Base-by-base conservation (phyloP, 2,888 invertebrate genomes). In the Corbicula japonica region DNA sequence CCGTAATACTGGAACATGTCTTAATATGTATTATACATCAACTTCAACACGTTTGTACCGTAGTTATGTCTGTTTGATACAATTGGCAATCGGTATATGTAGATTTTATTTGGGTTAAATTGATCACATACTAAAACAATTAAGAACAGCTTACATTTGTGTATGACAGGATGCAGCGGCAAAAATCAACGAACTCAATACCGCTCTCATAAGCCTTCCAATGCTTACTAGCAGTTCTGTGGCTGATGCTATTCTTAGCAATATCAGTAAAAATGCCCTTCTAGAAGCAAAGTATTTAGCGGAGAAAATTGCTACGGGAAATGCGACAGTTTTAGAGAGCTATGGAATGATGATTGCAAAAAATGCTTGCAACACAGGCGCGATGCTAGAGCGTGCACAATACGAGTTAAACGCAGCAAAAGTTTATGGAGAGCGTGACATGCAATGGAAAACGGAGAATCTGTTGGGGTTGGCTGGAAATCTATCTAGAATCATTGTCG, bases 391-490 rank as follows among this genome's bases (percentile, higher is more conserved):
- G n/a, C n/a, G 35, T 26, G 26, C 52, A 28, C 38, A 50, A 26
- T 34, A 44, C 23, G 21, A 8, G 5, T 10, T 63, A 12, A 63
- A 34, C 48, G 4, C 21, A 26, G 6, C 34, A 6, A 54, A 54
- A n/a, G 54, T 32, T 21, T 3, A 32, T 18, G 18, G 18, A 8
- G 32, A 63, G 21, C 48, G 21, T 18, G 48, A 48, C 1, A 34
- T 34, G 21, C 48, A 63, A 28, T 32, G 10, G 21, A 6, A 69
- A 15, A 56, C 12, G 69, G 30, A 34, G 44, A 23, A 10, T 8
- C 10, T 69, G 60, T 30, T 32, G 34, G 30, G 60, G n/a, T 18
- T 60, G 8, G 52, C 44, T 21, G 62, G 71, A n/a, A 71, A 71
- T 21, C 28, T 71, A 8, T 41, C 71, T 28, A 61, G 46, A 2